Percentiles rank a stretch among this genome's conserved stretches.
Evolutionary conservation across 2,113 vertebrate genomes (phyloP).

Genomic region (Carassius gibelio): DNA sequence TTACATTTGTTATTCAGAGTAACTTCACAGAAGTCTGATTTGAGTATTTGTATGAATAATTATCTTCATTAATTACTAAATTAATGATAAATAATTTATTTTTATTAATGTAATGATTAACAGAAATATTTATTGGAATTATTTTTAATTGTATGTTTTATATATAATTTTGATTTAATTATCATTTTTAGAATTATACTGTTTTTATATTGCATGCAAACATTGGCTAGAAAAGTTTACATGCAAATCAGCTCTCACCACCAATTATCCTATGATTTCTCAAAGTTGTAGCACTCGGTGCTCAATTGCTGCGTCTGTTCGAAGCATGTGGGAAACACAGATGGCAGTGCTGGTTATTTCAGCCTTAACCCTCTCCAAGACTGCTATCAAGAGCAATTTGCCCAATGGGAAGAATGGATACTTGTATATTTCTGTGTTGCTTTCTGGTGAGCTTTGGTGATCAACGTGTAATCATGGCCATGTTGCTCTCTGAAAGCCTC

Average conservation of each 20-base stretch:
- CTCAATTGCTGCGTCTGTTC: not conserved
- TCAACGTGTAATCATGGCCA: too few relatives aligned
- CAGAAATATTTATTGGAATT: too few relatives aligned
- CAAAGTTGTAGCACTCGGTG: not conserved
- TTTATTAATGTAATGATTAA: not conserved
- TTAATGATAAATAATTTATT: not conserved
- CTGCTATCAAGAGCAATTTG: constrained; percentile 24
- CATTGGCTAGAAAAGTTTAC: not conserved
- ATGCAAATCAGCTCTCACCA: not conserved
- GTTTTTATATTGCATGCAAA: too few relatives aligned
- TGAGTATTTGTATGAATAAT: too few relatives aligned
- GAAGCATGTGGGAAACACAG: not conserved
- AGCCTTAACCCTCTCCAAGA: constrained; percentile 8
- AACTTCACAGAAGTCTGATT: not conserved
- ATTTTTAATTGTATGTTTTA: too few relatives aligned
- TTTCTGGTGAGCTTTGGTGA: constrained; percentile 25
- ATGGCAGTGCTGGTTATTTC: not conserved
- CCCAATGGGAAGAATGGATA: constrained; percentile 41
- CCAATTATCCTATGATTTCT: not conserved
- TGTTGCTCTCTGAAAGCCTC: constrained; percentile 43
- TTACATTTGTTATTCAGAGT: too few relatives aligned
- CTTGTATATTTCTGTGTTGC: constrained; percentile 31
- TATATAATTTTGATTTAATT: too few relatives aligned
- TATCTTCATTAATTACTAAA: too few relatives aligned
- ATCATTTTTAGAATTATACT: too few relatives aligned